A percentile compares a stretch with the other conserved stretches of the same genome.
phyloP scores from a whole-genome alignment of 2,888 invertebrate species.

The Meteorus colon region DNA sequence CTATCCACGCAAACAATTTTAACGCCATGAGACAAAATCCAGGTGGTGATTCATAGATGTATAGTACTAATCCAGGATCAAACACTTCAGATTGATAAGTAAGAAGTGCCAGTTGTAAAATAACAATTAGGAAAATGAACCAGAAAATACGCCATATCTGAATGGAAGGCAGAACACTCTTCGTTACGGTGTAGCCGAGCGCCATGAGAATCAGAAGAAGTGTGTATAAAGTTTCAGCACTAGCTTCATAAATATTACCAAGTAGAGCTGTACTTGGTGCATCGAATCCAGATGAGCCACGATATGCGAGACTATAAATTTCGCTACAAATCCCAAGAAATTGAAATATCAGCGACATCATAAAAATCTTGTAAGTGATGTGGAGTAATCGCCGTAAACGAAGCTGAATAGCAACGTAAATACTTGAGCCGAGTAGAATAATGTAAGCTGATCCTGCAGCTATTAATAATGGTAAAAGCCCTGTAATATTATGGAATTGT shows the following conservation, averaged over 20 bases:
- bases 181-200: conserved; percentile 93
- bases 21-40: conserved; percentile 88
- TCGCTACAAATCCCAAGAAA: conserved; percentile 82
- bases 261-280: conserved; percentile 70
- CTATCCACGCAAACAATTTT: conserved; percentile 86
- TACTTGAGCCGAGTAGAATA: conserved; percentile 81
- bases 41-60: conserved; percentile 92
- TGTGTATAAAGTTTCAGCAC: conserved; percentile 85
- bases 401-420: conserved; percentile 84
- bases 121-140: conserved; percentile 85
- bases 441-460: conserved; percentile 84
- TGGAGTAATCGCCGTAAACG: conserved; percentile 88
- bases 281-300: conserved; percentile 84
- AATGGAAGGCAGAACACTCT: conserved; percentile 83
- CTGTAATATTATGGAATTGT: conserved; percentile 75
- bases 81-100: conserved; percentile 89
- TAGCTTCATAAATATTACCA: conserved; percentile 84
- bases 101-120: conserved; percentile 84
- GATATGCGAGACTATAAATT: conserved; percentile 83
- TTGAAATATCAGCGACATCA: conserved; percentile 82
- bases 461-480: conserved; percentile 88
- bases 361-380: conserved; percentile 90
- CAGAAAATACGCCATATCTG: conserved; percentile 85
- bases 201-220: conserved; percentile 87
- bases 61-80: conserved; percentile 92